Base-by-base conservation (phyloP, 2,113 vertebrate genomes). In the Pungitius pungitius region DNA sequence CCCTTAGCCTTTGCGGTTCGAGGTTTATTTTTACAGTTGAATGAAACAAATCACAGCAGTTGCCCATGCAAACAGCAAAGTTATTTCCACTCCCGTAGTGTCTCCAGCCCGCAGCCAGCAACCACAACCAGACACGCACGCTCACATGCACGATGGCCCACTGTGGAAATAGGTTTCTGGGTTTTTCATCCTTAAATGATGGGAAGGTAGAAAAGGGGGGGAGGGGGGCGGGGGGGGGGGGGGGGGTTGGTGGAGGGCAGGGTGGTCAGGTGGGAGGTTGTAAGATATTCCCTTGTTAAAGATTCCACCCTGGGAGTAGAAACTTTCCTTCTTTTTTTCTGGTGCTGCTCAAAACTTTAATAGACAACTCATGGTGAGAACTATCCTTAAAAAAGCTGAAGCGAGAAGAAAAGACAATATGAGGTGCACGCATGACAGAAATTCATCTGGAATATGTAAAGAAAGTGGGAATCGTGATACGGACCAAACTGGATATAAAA, bases 61-160 rank as follows among this genome's bases (percentile, higher is more conserved):
- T 85, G 84, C 82, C 82, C 78, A 51, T 78, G 76, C 77, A 88
- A 87, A 90, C 83, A 85, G 58, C 64, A 11, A 56, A 78, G 81
- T 64, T 87, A 84, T 91, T 91, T 91, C 90, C 88, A 91, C 87
- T 88, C 68, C 56, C 61, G 79, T 63, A 63, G 67, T 64, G 63
- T 80, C 79, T 89, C 87, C 86, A 88, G 18, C n/a, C 40, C 82
- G 14, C 85, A 81, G 78, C 82, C 87, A 85, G 87, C 39, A 22
- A 88, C 90, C 90, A 61, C 88, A 81, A 82, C 84, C 82, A 82
- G 84, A 75, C 81, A 73, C 40, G 72, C 51, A 72, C 57, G 22
- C 76, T 72, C 75, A 69, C 76, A 45, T 75, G 77, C 75, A 87
- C 70, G 9, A 58, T 65, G 58, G 64, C 52, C 72, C 51, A 86